These are phyloP conservation scores for Aplochiton taeniatus DNA, from an alignment of 2,797 vertebrate genomes.

Conservation along the genomic window DNA sequence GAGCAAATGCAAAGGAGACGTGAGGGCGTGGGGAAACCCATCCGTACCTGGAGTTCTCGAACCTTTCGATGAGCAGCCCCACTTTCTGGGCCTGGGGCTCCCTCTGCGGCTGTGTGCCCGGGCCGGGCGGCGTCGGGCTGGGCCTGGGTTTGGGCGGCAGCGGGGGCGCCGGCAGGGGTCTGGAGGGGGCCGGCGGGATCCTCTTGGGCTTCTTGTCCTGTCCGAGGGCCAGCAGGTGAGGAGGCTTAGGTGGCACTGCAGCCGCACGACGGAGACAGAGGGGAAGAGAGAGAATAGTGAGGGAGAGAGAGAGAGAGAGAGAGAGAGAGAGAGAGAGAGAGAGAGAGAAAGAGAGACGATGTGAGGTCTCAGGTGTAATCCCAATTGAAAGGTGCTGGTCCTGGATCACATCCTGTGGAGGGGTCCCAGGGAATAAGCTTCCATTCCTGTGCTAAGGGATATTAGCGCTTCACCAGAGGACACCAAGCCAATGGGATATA, in stretches of 20 bases:
- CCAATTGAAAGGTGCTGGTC: constrained; percentile 17
- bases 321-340: constrained; percentile 16
- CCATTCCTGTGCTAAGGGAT: constrained; percentile 51
- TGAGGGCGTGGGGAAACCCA: not conserved
- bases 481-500: constrained; percentile 4
- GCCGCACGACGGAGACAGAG: constrained; percentile 24
- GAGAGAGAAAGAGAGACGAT: constrained; percentile 38
- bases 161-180: constrained; percentile 78
- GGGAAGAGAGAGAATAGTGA: not conserved
- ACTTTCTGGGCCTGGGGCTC: constrained; percentile 75
- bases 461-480: not conserved
- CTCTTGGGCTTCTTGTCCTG: constrained; percentile 78
- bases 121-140: constrained; percentile 43
- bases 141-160: constrained; percentile 76
- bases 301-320: constrained; percentile 23
- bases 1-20: not conserved
- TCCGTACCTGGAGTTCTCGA: constrained; percentile 81
- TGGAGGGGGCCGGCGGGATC: constrained; percentile 80
- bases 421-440: constrained; percentile 57
- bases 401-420: constrained; percentile 30
- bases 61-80: constrained; percentile 81
- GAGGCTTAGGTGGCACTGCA: constrained; percentile 86
- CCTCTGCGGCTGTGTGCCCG: constrained; percentile 56
- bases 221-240: constrained; percentile 80
- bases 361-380: constrained; percentile 29